Evolutionary conservation across 37 sponge, comb jelly and placozoan genomes (phyloP).

Genomic region (Tethya wilhelma): DNA sequence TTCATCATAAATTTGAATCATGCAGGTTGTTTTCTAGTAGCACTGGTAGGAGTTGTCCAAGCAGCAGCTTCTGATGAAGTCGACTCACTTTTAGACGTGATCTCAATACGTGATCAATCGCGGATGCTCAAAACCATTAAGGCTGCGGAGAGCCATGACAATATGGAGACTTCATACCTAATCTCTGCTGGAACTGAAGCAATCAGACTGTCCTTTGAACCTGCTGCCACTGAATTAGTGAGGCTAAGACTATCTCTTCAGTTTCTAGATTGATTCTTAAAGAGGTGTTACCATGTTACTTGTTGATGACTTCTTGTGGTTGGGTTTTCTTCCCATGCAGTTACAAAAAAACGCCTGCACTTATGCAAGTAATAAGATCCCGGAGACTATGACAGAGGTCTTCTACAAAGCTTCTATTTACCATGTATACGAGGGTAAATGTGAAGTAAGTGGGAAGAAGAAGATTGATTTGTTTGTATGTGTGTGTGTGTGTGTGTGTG

Average conservation of each 20-base stretch:
- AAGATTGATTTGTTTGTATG: too few relatives aligned
- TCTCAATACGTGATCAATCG: constrained; percentile 9
- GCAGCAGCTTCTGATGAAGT: constrained; percentile 5
- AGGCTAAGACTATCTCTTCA: too few relatives aligned
- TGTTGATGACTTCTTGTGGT: background rate
- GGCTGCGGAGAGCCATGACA: constrained; percentile 1
- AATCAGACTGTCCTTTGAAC: constrained; percentile 8
- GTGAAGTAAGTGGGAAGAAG: too few relatives aligned
- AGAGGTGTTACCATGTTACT: background rate
- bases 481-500: too few relatives aligned
- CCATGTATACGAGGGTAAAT: too few relatives aligned
- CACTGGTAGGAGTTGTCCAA: background rate
- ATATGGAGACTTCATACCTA: constrained; percentile 26
- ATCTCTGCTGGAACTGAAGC: background rate
- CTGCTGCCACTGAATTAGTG: too few relatives aligned
- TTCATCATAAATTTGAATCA: too few relatives aligned
- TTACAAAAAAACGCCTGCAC: constrained; percentile 36
- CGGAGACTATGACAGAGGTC: constrained; percentile 7
- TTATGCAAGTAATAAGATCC: constrained; percentile 1
- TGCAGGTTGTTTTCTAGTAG: constrained; percentile 1
- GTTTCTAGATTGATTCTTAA: too few relatives aligned
- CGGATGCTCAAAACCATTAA: constrained; percentile 20
- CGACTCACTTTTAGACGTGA: constrained; percentile 30
- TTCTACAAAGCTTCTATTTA: constrained; percentile 38
- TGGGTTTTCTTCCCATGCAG: background rate